Evolutionary conservation across 2,797 vertebrate species (phyloP), one percentile per base, ranked within the genome.

Genomic region (Neosilurus hyrtlii): DNA sequence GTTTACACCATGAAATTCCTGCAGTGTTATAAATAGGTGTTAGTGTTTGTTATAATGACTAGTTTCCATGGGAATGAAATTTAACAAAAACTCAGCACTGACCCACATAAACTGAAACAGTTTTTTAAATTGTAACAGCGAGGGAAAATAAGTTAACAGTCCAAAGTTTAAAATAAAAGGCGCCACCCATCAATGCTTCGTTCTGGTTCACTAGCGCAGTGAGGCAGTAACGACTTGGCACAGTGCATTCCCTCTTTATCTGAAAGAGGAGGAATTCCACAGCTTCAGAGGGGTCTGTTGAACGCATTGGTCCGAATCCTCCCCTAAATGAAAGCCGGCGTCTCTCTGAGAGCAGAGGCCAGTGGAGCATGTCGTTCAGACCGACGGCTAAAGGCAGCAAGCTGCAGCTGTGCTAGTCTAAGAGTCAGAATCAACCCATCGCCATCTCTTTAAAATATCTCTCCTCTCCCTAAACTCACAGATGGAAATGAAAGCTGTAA

Each of bases 331-430:
- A 90, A 93, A 90, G 87, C 89, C 90, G 88, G 90, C 88, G 86
- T 88, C 76, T 81, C 84, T 57, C 51, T 61, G 89, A 91, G 91
- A 92, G 91, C 90, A 87, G 87, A 91, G 87, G 16, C 89, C 91
- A 93, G 81, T 90, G 88, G 90, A 93, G 91, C 94, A 89, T 93
- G 88, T 92, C 92, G 86, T 88, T 83, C 89, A 86, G 87, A 85
- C 88, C 76, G 82, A 59, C 74, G 70, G 57, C 83, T 67, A 63
- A 77, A 68, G 68, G 57, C 74, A 73, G 89, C 87, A 87, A 88
- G 87, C 89, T 91, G 91, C 93, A 93, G 92, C 94, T 93, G 91
- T 91, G 86, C 86, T 89, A 80, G 83, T 16, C 85, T 87, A 92
- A 89, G 89, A 90, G 88, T 83, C 89, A 89, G 86, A 86, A 79